A percentile compares a stretch with the other conserved stretches of the same genome.
Evolutionary conservation across 2,113 vertebrate species (phyloP).

Genomic region (Motacilla tschutschensis): DNA sequence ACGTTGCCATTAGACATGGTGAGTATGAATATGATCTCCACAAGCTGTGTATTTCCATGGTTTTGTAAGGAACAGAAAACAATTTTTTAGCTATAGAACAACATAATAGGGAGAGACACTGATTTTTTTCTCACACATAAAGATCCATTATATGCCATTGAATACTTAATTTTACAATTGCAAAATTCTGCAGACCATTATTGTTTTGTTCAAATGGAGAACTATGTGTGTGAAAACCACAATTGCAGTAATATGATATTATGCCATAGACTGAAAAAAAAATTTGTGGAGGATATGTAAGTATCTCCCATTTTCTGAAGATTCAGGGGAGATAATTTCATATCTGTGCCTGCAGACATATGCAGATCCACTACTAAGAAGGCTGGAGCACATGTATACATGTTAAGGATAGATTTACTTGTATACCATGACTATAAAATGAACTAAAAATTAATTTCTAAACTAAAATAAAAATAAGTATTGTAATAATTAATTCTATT

Average conservation of each 20-base stretch:
- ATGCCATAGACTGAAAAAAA: neutral
- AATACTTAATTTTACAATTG: neutral
- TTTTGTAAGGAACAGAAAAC: neutral
- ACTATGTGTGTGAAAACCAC: neutral
- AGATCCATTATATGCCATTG: neutral
- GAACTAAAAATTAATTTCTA: neutral
- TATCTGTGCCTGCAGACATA: neutral
- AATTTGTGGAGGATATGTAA: neutral
- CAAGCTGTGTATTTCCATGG: neutral
- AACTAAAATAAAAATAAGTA: neutral
- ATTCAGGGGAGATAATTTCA: neutral
- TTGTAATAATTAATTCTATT: neutral
- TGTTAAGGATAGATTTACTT: neutral
- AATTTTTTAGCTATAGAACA: neutral
- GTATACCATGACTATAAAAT: neutral
- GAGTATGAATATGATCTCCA: neutral
- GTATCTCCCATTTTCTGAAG: neutral
- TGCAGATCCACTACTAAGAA: neutral
- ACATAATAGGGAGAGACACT: neutral
- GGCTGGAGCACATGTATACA: accelerated
- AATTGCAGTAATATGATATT: neutral
- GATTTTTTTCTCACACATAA: neutral
- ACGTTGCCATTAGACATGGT: neutral
- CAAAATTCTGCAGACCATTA: neutral
- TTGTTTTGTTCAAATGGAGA: neutral